Evolutionary conservation across 2,888 invertebrate genomes (phyloP).

Genomic region (Chloroclysta siterata): DNA sequence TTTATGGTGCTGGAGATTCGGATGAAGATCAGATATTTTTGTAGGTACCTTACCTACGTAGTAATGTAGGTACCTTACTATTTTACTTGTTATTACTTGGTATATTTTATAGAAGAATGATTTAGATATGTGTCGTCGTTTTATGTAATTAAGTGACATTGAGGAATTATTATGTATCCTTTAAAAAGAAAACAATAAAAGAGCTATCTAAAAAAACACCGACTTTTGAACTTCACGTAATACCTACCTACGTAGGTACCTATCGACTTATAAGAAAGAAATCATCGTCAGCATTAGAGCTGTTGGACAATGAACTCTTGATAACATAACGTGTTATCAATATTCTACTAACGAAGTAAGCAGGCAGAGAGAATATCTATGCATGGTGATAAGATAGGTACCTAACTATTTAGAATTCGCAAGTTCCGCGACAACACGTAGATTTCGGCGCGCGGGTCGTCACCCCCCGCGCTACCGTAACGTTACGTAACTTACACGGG

Average conservation of each 20-base stretch:
- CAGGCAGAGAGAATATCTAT: neutral
- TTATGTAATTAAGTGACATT: neutral
- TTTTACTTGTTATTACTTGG: slow-evolving; percentile 38
- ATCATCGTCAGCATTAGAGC: slow-evolving; percentile 18
- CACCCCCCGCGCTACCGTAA: neutral
- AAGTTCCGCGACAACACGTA: neutral
- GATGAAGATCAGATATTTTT: slow-evolving; percentile 88
- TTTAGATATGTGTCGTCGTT: slow-evolving; percentile 10
- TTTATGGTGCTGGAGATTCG: slow-evolving; percentile 81
- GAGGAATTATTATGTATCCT: neutral
- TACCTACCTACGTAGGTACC: neutral
- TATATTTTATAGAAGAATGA: slow-evolving; percentile 36
- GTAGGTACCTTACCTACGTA: slow-evolving; percentile 52
- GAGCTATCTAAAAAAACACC: neutral
- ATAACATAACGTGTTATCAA: slow-evolving; percentile 25
- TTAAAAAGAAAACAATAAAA: slow-evolving; percentile 3
- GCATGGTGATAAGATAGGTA: neutral
- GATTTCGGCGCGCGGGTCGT: no score
- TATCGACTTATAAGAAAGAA: slow-evolving; percentile 2
- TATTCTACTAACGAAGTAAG: neutral
- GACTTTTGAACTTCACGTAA: neutral
- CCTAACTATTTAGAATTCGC: neutral
- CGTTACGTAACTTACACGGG: no score
- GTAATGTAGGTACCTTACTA: slow-evolving; percentile 10
- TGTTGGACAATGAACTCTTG: slow-evolving; percentile 51